These are phyloP conservation scores for Ascaphus truei DNA, from an alignment of 2,113 vertebrate species.

Conservation along the genomic window DNA sequence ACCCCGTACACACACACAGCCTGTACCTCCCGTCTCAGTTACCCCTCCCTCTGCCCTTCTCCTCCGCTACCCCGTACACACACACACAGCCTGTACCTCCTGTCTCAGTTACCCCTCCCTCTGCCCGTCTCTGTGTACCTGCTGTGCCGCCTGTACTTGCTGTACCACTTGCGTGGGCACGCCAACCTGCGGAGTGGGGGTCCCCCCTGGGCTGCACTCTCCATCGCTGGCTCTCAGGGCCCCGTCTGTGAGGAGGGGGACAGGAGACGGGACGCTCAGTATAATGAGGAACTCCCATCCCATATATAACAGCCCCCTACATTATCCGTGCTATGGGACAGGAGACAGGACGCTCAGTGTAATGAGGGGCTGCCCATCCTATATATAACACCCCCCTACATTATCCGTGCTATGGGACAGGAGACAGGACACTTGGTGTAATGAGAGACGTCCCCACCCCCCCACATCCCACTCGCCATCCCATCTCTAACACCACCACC, in stretches of 20 bases:
- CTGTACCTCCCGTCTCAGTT: too few species aligned
- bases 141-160: slow-evolving; percentile 73
- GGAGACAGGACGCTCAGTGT: background rate
- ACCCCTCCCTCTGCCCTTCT: too few species aligned
- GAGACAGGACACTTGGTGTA: slow-evolving; percentile 3
- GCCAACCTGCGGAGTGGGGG: slow-evolving; percentile 71
- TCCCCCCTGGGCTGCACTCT: slow-evolving; percentile 71
- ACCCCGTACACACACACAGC: too few species aligned
- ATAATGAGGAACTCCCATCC: background rate
- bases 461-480: too few species aligned
- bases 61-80: too few species aligned
- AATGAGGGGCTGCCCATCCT: background rate
- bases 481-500: background rate
- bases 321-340: too few species aligned
- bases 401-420: too few species aligned
- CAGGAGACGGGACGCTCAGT: background rate
- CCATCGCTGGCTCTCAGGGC: slow-evolving; percentile 79
- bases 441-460: too few species aligned
- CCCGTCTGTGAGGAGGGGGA: slow-evolving; percentile 63
- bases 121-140: slow-evolving; percentile 56
- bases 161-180: slow-evolving; percentile 84
- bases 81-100: too few species aligned
- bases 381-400: background rate
- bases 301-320: background rate
- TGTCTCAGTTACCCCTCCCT: too few species aligned